These are phyloP conservation scores for Drepanosiphum platanoidis DNA, from an alignment of 2,888 invertebrate species.

Conservation along the genomic window DNA sequence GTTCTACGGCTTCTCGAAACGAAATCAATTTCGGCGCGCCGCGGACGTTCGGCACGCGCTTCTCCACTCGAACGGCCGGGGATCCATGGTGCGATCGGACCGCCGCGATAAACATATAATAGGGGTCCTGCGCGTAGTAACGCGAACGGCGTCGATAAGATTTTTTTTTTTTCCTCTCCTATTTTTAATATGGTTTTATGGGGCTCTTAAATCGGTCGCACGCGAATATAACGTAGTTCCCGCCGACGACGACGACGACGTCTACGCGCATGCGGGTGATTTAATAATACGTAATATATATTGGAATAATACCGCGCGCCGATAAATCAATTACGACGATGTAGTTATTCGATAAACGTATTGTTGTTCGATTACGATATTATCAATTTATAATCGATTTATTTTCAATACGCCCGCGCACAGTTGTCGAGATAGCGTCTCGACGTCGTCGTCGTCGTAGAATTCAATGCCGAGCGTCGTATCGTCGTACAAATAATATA, in stretches of 20 bases:
- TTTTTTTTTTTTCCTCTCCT: background rate
- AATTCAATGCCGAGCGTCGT: too few species aligned
- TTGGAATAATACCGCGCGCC: background rate
- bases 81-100: conserved; percentile 5
- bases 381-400: background rate
- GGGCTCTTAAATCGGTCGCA: conserved; percentile 23
- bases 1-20: background rate
- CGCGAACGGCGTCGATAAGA: conserved; percentile 27
- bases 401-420: background rate
- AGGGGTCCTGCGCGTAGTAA: conserved; percentile 11
- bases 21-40: background rate
- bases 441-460: too few species aligned
- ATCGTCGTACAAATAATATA: too few species aligned
- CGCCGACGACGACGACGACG: background rate
- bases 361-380: background rate
- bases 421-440: too few species aligned
- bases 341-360: background rate
- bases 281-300: background rate
- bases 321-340: too few species aligned
- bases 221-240: background rate
- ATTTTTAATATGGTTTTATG: conserved; percentile 29
- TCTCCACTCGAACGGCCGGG: background rate
- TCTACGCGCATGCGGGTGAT: background rate
- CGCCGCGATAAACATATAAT: background rate
- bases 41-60: background rate